Base-by-base conservation (phyloP, 2,888 invertebrate genomes). In the Coelogynopora nodosa region DNA sequence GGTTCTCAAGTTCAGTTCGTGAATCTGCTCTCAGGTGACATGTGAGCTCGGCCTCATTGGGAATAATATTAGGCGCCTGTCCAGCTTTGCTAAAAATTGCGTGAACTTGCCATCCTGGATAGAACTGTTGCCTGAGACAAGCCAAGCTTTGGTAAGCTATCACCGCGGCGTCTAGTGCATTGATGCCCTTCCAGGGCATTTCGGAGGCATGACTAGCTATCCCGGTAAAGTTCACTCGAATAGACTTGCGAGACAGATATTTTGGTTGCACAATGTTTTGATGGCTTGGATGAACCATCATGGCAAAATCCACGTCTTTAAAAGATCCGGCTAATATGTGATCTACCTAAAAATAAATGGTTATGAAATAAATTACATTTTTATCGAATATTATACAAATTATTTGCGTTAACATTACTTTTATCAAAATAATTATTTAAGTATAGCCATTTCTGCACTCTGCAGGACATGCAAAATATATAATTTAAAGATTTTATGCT, bases 121-220 rank as follows among this genome's bases (percentile, higher is more conserved):
- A 31, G n/a, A 86, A 31, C 28, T 86, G 86, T 23, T 86, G 86
- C 0, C 86, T 29, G n/a, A 86, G 86, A 29, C 30, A 28, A 26
- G 87, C 30, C 23, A 86, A 29, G 67, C 27, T 31, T 31, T 86
- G 86, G 67, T 87, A 86, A 18, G 86, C 86, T 13, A 87, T 49
- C 29, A 86, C 86, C 5, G 90, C 91, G 31, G 92, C 92, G 89
- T 92, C 92, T n/a, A 92, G 89, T 0, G 92, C 92, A 88, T 92
- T 92, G 5, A 91, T 49, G n/a, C 92, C 92, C 86, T 90, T 89
- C 91, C 91, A 92, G 0, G 90, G 90, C 83, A 87, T 88, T 10
- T 88, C 88, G 29, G 90, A 88, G 2, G 90, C 89, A 87, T 90
- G 90, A 30, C 89, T 88, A 31, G 89, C 89, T 87, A 89, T 89